Base-by-base conservation (phyloP, 1,140 invertebrate species). In the Drosophila auraria region DNA sequence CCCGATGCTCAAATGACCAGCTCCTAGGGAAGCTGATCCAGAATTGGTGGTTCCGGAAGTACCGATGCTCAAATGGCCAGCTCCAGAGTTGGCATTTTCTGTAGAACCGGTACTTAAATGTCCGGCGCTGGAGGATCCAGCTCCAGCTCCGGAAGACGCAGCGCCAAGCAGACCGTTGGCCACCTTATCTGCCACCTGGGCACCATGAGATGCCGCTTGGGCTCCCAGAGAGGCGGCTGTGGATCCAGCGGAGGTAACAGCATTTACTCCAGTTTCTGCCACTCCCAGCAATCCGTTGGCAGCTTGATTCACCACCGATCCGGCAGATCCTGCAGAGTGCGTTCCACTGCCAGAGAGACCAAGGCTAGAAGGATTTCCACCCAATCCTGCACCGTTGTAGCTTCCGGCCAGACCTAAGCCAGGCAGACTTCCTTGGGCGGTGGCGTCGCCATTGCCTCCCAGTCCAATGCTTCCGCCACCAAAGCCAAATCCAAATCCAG, bases 401-500 rank as follows among this genome's bases (percentile, higher is more conserved):
- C 47, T 54, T 9, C 66, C 66, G 6, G 62, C 47, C 8, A 70
- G 20, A 53, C 9, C 44, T 15, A 71, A 11, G 27, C 50, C 69
- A 27, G 69, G 51, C 2, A 72, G 42, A 33, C 51, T 58, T 8
- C 33, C 65, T 45, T 58, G 65, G 0, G 44, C 64, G n/a, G 25
- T 49, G 8, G 40, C 17, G 23, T n/a, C 64, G 5, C 50, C 20
- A 38, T 25, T n/a, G 14, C 40, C 64, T 17, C 33, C 68, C 25
- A 71, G 30, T 27, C 63, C 64, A 27, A 68, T 25, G 44, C 61
- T 33, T 3, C 60, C 44, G n/a, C 44, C 60, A 14, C 60, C 65
- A 3, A 64, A 44, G 23, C 65, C 65, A 11, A 72, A n/a, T 30
- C 66, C 69, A 11, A 73, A 72, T 25, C 70, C 70, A 7, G 70